Evolutionary conservation across 2,113 vertebrate genomes (phyloP).

Genomic region (Miniopterus natalensis): DNA sequence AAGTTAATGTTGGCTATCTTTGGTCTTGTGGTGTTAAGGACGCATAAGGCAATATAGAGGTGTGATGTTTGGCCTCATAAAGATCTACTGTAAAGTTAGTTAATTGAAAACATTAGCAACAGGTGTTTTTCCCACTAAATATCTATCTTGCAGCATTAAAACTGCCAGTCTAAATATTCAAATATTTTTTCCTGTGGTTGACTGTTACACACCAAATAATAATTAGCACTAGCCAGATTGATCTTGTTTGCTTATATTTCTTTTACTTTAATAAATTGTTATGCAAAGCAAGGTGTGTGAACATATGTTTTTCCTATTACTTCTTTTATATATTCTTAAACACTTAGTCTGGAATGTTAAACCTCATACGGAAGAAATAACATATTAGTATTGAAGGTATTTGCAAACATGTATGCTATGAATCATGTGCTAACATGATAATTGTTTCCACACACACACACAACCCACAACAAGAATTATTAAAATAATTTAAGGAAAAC

Average conservation of each 20-base stretch:
- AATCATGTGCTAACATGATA: conserved; percentile 80
- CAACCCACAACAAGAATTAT: conserved; percentile 55
- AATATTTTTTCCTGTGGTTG: conserved; percentile 59
- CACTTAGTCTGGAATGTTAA: conserved; percentile 77
- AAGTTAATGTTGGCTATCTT: background rate
- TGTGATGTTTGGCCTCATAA: conserved; percentile 1
- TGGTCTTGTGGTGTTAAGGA: conserved; percentile 16
- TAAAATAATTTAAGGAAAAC: conserved; percentile 59
- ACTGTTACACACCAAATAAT: conserved; percentile 45
- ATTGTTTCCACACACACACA: conserved; percentile 81
- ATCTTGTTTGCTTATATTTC: conserved; percentile 60
- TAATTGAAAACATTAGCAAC: conserved; percentile 72
- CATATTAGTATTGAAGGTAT: conserved; percentile 73
- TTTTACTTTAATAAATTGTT: conserved; percentile 76
- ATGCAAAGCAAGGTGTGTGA: conserved; percentile 70
- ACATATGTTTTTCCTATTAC: conserved; percentile 79
- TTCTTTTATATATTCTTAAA: conserved; percentile 79
- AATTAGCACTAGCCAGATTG: conserved; percentile 64
- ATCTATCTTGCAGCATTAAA: conserved; percentile 60
- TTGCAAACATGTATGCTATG: conserved; percentile 77
- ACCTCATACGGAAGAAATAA: conserved; percentile 77
- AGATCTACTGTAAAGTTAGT: conserved; percentile 34
- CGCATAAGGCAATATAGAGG: background rate
- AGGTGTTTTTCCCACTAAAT: conserved; percentile 66
- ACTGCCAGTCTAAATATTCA: conserved; percentile 65